A percentile compares a stretch with the other conserved stretches of the same genome.
Conservation (phyloP, 1,140 invertebrate species). For the Aricia agestis region DNA sequence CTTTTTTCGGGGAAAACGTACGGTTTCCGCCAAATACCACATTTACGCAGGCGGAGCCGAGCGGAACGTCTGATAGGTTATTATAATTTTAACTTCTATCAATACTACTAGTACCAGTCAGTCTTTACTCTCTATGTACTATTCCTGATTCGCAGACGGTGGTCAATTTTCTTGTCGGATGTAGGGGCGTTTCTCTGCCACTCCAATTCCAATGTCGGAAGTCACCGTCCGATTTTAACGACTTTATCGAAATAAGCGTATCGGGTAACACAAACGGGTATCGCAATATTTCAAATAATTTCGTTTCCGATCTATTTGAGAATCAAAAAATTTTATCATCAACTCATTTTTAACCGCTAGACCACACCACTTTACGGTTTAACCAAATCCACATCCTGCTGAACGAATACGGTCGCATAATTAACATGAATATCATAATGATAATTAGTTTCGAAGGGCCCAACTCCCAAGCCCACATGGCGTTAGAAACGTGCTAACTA, state of each 20-base stretch:
- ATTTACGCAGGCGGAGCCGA: no score
- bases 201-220: neutral
- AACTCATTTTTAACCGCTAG: no score
- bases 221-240: neutral
- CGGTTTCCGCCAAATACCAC: no score
- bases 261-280: neutral
- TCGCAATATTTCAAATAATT: neutral
- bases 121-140: neutral
- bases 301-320: neutral
- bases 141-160: neutral
- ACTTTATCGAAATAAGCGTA: neutral
- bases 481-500: neutral
- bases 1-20: no score
- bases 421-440: slow-evolving; percentile 17
- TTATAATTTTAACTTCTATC: no score
- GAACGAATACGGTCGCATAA: slow-evolving; percentile 3
- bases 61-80: no score
- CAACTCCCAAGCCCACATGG: slow-evolving; percentile 12
- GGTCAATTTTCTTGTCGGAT: neutral
- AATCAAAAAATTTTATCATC: neutral
- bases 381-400: neutral
- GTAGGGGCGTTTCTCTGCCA: neutral
- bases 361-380: neutral
- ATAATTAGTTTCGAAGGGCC: slow-evolving; percentile 6
- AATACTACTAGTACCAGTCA: no score